These are phyloP conservation scores for Taphrorychus bicolor DNA, from an alignment of 2,888 invertebrate species.

Conservation along the genomic window DNA sequence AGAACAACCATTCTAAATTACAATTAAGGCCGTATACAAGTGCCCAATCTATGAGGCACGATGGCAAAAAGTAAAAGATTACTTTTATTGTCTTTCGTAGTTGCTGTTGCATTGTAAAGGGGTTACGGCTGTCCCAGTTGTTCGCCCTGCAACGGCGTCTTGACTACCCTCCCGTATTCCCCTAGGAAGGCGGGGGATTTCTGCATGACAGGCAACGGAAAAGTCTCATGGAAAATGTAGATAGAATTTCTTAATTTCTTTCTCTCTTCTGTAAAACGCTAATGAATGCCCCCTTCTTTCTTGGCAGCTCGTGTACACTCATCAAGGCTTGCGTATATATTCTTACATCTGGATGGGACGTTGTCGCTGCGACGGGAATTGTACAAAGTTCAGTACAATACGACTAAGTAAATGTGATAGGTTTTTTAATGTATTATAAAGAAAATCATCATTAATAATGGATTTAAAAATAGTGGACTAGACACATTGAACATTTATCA, in stretches of 20 bases:
- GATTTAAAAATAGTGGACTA: background rate
- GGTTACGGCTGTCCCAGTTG: constrained; percentile 48
- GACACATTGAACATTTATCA: background rate
- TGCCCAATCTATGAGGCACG: constrained; percentile 52
- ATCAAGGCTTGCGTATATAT: constrained; percentile 57
- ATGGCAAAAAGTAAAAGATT: constrained; percentile 53
- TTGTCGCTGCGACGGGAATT: background rate
- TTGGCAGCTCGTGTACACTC: constrained; percentile 53
- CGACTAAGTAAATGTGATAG: too few species aligned
- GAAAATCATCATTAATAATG: too few species aligned
- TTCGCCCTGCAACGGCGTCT: constrained; percentile 38
- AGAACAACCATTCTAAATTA: constrained; percentile 44
- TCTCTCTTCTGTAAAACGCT: constrained; percentile 56
- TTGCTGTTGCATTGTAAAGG: constrained; percentile 54
- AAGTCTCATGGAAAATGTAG: constrained; percentile 64
- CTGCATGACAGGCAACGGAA: constrained; percentile 59
- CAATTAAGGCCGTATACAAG: constrained; percentile 47
- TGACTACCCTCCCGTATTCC: constrained; percentile 21
- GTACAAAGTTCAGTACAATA: constrained; percentile 29
- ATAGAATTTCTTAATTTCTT: constrained; percentile 70
- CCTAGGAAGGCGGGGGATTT: constrained; percentile 52
- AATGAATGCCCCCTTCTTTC: constrained; percentile 49
- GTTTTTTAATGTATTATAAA: too few species aligned
- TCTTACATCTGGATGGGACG: constrained; percentile 53
- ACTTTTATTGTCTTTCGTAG: constrained; percentile 56